Percentiles rank a stretch among this genome's conserved stretches.
phyloP scores from a whole-genome alignment of 2,797 vertebrate genomes.

The Crocodylus rhombifer region DNA sequence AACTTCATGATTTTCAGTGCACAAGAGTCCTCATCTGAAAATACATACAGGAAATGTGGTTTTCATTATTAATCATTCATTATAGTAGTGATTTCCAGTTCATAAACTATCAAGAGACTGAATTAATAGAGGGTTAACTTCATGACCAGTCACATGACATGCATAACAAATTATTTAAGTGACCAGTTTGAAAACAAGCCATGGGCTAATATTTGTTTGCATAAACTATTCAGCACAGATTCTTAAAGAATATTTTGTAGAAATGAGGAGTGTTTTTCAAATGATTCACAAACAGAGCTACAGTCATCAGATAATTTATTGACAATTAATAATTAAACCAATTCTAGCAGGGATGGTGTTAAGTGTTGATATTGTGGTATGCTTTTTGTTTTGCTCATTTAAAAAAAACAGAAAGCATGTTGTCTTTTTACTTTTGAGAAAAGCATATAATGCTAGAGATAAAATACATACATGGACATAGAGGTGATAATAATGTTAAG shows the following conservation, averaged over 20 bases:
- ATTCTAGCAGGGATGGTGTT: background rate
- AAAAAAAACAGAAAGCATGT: background rate
- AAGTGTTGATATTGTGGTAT: background rate
- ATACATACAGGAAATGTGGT: background rate
- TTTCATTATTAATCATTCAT: background rate
- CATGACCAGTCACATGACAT: slow-evolving; percentile 16
- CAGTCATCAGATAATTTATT: slow-evolving; percentile 19
- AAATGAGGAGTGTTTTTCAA: slow-evolving; percentile 39
- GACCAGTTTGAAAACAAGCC: slow-evolving; percentile 52
- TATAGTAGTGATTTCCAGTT: slow-evolving; percentile 11
- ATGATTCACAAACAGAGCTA: background rate
- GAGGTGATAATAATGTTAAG: background rate
- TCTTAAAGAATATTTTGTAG: slow-evolving; percentile 44
- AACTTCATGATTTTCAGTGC: background rate
- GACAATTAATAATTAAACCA: slow-evolving; percentile 49
- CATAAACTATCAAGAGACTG: slow-evolving; percentile 5
- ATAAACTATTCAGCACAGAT: slow-evolving; percentile 40
- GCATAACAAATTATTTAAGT: slow-evolving; percentile 60
- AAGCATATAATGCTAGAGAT: background rate
- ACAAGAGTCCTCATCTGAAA: background rate
- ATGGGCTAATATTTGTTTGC: slow-evolving; percentile 59
- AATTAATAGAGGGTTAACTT: slow-evolving; percentile 49
- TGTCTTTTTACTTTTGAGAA: background rate
- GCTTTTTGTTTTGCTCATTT: background rate
- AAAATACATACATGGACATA: background rate